phyloP scores from a whole-genome alignment of 2,113 vertebrate genomes.

The Mormyrus iriodes region DNA sequence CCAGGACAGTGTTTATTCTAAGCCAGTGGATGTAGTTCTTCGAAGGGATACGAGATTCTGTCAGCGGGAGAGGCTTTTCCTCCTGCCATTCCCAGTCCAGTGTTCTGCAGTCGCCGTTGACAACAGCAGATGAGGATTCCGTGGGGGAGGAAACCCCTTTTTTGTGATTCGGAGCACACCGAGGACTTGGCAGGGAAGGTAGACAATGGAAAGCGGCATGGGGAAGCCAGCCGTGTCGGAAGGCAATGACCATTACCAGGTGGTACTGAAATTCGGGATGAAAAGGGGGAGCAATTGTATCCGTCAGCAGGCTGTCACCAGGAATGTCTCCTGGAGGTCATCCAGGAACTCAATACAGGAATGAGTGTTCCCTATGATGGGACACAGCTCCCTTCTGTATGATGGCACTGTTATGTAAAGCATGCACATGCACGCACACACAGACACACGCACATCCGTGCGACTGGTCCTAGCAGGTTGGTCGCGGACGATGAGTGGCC shows the following conservation, averaged over 20 bases:
- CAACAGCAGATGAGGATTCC: neutral
- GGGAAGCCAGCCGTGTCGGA: neutral
- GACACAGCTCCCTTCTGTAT: no score
- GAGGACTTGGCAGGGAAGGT: neutral
- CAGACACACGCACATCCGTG: neutral
- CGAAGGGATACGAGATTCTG: neutral
- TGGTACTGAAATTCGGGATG: neutral
- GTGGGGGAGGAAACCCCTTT: neutral
- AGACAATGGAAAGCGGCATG: neutral
- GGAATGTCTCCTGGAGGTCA: neutral
- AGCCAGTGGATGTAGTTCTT: neutral
- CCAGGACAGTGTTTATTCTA: neutral
- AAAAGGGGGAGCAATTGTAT: neutral
- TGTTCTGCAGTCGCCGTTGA: neutral
- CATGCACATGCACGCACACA: neutral
- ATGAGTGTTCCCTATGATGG: neutral
- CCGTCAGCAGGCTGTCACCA: neutral
- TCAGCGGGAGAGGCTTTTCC: neutral
- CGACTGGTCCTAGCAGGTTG: neutral
- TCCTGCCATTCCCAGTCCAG: neutral
- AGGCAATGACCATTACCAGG: neutral
- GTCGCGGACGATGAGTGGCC: neutral
- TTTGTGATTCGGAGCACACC: neutral
- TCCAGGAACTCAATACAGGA: conserved; percentile 2
- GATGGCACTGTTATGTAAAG: neutral